Conservation (phyloP, 2,888 invertebrate species). For the Hedychridium roseum region DNA sequence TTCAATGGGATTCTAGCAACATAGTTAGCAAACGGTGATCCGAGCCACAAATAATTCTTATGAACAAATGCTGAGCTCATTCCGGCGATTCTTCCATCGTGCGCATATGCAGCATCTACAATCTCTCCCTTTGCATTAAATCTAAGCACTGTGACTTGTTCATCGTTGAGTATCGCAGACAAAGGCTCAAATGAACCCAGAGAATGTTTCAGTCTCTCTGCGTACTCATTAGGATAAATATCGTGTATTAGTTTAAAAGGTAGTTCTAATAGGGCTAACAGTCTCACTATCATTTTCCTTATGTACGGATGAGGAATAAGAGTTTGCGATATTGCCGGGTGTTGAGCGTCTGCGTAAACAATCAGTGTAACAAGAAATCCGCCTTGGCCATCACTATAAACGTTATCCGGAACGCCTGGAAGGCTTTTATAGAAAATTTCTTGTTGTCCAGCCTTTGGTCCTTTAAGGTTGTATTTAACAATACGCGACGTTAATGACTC, state of each 20-base stretch:
- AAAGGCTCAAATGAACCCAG: conserved; percentile 47
- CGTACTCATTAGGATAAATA: conserved; percentile 72
- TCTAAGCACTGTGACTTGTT: conserved; percentile 63
- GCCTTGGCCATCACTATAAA: conserved; percentile 69
- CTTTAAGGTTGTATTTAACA: conserved; percentile 81
- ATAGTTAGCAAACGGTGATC: conserved; percentile 74
- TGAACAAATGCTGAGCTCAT: conserved; percentile 75
- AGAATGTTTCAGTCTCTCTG: conserved; percentile 70
- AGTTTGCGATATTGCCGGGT: conserved; percentile 68
- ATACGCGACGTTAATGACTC: conserved; percentile 77
- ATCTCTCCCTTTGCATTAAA: conserved; percentile 78
- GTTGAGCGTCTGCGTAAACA: conserved; percentile 66
- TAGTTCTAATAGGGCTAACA: conserved; percentile 69
- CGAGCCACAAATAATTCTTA: conserved; percentile 72
- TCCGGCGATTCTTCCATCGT: conserved; percentile 66
- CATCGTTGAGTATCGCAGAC: conserved; percentile 5
- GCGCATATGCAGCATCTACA: conserved; percentile 73
- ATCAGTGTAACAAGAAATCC: conserved; percentile 75
- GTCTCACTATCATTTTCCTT: conserved; percentile 72
- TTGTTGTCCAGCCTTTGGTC: conserved; percentile 78
- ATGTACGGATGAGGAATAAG: conserved; percentile 71
- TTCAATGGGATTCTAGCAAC: conserved; percentile 72
- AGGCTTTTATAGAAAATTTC: conserved; percentile 85
- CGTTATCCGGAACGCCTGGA: conserved; percentile 76
- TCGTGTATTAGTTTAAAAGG: conserved; percentile 72